A percentile compares a stretch with the other conserved stretches of the same genome.
phyloP scores from a whole-genome alignment of 2,113 vertebrate genomes.

The Misgurnus anguillicaudatus region DNA sequence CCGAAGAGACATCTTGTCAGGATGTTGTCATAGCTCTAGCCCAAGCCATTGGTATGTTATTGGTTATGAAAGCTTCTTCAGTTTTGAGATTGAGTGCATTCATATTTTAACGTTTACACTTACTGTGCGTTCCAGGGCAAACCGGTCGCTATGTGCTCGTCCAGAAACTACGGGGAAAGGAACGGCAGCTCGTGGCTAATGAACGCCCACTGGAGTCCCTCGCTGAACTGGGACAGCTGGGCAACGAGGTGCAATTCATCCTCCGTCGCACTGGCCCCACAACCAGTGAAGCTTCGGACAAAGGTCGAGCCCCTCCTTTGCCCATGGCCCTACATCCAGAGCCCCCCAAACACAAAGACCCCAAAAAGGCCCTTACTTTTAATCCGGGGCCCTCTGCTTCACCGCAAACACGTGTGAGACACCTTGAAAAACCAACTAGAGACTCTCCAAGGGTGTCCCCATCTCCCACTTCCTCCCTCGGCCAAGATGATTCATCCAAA shows the following conservation, averaged over 20 bases:
- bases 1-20: constrained; percentile 86
- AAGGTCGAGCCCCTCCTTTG: not conserved
- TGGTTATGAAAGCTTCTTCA: constrained; percentile 34
- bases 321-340: constrained; percentile 67
- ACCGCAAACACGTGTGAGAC: constrained; percentile 34
- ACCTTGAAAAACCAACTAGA: constrained; percentile 47
- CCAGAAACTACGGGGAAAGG: constrained; percentile 83
- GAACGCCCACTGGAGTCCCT: constrained; percentile 84
- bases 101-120: not conserved
- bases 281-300: constrained; percentile 65
- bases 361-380: constrained; percentile 77
- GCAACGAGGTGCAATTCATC: constrained; percentile 85
- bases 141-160: constrained; percentile 90
- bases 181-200: constrained; percentile 81
- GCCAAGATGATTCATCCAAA: constrained; percentile 61
- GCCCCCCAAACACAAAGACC: constrained; percentile 63
- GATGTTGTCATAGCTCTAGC: constrained; percentile 93
- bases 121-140: constrained; percentile 75
- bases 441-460: constrained; percentile 54
- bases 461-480: constrained; percentile 5
- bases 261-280: constrained; percentile 84
- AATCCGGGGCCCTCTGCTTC: constrained; percentile 68
- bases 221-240: constrained; percentile 85
- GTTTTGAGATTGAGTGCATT: not conserved
- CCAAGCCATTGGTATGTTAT: constrained; percentile 82